phyloP scores from a whole-genome alignment of 2,797 vertebrate genomes.

The Coreius guichenoti region DNA sequence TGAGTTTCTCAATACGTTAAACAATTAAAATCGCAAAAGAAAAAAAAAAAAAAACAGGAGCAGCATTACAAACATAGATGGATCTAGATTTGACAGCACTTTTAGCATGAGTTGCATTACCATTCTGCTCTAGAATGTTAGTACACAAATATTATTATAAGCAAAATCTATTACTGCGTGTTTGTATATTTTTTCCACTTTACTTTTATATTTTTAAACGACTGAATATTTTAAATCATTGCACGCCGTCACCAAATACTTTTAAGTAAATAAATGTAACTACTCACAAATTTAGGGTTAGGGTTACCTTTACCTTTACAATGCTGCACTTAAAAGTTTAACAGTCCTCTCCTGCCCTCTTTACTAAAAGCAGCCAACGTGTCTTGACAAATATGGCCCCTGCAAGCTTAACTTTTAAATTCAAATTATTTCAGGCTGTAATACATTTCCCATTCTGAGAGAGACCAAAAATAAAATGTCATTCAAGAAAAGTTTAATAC shows the following conservation, averaged over 20 bases:
- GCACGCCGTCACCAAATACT: slow-evolving; percentile 88
- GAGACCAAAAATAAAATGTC: slow-evolving; percentile 84
- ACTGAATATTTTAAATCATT: slow-evolving; percentile 82
- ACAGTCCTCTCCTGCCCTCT: slow-evolving; percentile 96
- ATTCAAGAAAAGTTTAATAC: slow-evolving; percentile 86
- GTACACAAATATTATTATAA: slow-evolving; percentile 68
- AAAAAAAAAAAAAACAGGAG: slow-evolving; percentile 72
- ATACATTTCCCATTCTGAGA: slow-evolving; percentile 82
- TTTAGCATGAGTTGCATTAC: slow-evolving; percentile 86
- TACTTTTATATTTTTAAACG: slow-evolving; percentile 77
- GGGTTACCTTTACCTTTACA: slow-evolving; percentile 99
- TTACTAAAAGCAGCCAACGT: slow-evolving; percentile 91
- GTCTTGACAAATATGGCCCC: slow-evolving; percentile 84
- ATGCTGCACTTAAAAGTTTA: slow-evolving; percentile 95
- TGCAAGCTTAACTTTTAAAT: slow-evolving; percentile 93
- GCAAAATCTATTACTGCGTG: slow-evolving; percentile 54
- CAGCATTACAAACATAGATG: slow-evolving; percentile 78
- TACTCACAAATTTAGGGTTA: slow-evolving; percentile 96
- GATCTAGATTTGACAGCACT: slow-evolving; percentile 75
- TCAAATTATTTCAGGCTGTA: slow-evolving; percentile 88
- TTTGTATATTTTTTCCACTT: slow-evolving; percentile 70
- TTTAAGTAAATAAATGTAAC: slow-evolving; percentile 89
- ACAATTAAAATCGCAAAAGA: slow-evolving; percentile 74
- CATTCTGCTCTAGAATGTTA: slow-evolving; percentile 79
- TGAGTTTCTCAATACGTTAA: slow-evolving; percentile 55